Evolutionary conservation across 2,113 vertebrate genomes (phyloP), one percentile per base, ranked within the genome.

Genomic region (Apaloderma vittatum): DNA sequence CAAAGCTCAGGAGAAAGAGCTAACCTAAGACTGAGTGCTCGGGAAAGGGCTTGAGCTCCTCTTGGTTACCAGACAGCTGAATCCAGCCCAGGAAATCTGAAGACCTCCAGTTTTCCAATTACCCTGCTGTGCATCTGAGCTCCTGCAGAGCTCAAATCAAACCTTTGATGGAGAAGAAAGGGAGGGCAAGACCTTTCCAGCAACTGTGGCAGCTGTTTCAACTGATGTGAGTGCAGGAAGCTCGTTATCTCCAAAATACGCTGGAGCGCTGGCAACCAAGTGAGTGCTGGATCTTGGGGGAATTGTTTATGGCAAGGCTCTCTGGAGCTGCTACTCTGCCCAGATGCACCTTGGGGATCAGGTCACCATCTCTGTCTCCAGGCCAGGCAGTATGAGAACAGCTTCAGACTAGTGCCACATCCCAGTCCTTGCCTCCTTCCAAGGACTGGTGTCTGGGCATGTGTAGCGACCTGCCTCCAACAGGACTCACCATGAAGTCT

Each of bases 321-420:
- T 48, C 58, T 45, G 32, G 34, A 78, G 19, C 51, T 72, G 49
- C 0, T 2, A 16, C 71, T 66, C 52, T 57, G 30, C 40, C 34
- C 43, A 72, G 57, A 22, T 0, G 0, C 15, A 63, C 83, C 36
- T 45, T 81, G 20, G 23, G 45, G 51, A 40, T 30, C 36, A 22
- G 63, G 52, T 59, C 40, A 40, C 40, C 40, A 40, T 40, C 40
- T 40, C 40, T 40, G 11, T 40, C 40, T 12, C 40, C 40, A 40
- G 40, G 40, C 40, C 40, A 11, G 40, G 40, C 40, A 40, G 40
- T 40, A 40, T 12, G 12, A 40, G 40, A 40, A 40, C 40, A 40
- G 40, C 40, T 40, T 40, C 40, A 40, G 40, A 40, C 51, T 37
- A 12, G 10, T 75, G 30, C 37, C 57, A 5, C 0, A 0, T 23